Evolutionary conservation across 2,888 invertebrate species (phyloP), one percentile per base, ranked within the genome.

Genomic region (Epirrita christyi): DNA sequence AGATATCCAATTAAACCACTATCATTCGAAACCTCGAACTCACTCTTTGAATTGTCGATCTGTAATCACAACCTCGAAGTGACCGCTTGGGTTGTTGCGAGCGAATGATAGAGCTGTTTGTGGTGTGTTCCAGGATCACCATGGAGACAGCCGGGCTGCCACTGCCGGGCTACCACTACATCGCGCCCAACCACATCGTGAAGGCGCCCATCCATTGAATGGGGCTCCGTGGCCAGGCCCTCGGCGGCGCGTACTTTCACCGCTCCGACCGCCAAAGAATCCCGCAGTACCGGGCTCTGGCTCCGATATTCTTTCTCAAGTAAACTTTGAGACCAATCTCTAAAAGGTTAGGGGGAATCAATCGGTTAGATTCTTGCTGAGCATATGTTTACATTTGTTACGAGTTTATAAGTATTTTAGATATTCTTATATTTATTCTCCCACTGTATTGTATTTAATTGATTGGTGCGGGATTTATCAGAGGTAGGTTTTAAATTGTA

Each of bases 91-190:
- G 40, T 34, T 43, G 14, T 11, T 8, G 7, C 1, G 42, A 11
- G 14, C 15, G 37, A 21, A 28, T 50, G 32, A 49, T 43, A 40
- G 53, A 53, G 34, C 14, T 9, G 10, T n/a, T 32, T 11, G 52
- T 58, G 28, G 47, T 59, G 67, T 72, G 87, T 94, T 95, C 63
- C 95, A 98, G 98, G 95, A 97, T 98, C 96, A 96, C 97, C 61
- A 97, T 97, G 97, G 97, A 98, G 94, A 97, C 97, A 55, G 97
- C 97, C 73, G 97, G 97, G 65, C 94, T 97, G 92, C 97, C 97
- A 78, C 95, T 97, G 93, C 96, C 96, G 64, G 96, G 97, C 73
- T 97, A 97, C 93, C 97, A 97, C 91, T 97, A 97, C 94, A 96
- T 97, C 92, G 95, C 97, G 73, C 97, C 97, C 71, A 97, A 97